A percentile compares a stretch with the other conserved stretches of the same genome.
phyloP scores from a whole-genome alignment of 2,113 vertebrate species.

The Arvicanthis niloticus region DNA sequence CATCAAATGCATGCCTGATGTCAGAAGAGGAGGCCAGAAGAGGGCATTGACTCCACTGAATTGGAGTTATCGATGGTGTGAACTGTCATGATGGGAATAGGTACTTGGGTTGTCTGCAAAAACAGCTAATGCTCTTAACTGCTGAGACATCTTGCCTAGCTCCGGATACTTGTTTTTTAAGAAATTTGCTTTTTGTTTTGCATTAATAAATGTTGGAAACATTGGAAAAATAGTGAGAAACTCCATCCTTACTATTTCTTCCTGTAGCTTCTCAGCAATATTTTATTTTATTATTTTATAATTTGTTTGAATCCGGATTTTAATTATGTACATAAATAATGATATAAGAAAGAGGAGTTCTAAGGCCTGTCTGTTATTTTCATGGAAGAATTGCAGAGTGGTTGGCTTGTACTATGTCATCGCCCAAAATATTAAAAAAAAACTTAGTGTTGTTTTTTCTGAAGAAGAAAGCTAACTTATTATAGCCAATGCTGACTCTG shows the following conservation, averaged over 20 bases:
- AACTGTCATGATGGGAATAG: no score
- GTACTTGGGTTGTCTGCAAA: neutral
- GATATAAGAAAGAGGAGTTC: no score
- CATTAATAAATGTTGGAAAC: neutral
- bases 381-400: no score
- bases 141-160: neutral
- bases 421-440: no score
- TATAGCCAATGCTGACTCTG: constrained; percentile 78
- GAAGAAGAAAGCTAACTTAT: constrained; percentile 79
- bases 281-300: no score
- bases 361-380: no score
- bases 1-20: no score
- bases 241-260: neutral
- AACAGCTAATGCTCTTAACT: neutral
- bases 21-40: neutral
- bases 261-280: neutral
- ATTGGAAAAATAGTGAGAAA: neutral
- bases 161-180: neutral
- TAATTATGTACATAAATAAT: no score
- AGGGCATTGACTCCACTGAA: neutral
- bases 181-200: neutral
- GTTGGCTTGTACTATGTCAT: no score
- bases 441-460: constrained; percentile 66
- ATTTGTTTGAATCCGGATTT: no score
- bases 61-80: neutral